Conservation (phyloP, 2,113 vertebrate species). For the Megaleporinus macrocephalus region DNA sequence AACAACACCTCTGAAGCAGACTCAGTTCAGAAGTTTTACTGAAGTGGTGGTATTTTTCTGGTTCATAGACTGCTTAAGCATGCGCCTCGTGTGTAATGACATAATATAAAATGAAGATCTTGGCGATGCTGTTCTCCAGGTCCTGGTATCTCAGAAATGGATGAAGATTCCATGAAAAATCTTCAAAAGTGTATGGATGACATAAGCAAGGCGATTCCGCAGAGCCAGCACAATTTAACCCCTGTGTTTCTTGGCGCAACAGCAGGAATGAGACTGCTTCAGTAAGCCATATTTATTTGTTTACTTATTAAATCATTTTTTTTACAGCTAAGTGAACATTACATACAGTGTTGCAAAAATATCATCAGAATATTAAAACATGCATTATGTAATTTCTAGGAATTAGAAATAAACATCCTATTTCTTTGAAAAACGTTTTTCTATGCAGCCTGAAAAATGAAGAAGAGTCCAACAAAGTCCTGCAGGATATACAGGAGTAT, state of each 20-base stretch:
- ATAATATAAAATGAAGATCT: constrained; percentile 1
- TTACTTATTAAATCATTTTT: background rate
- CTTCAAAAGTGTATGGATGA: constrained; percentile 80
- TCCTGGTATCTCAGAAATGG: constrained; percentile 86
- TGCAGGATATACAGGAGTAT: constrained; percentile 81
- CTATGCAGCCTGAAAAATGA: constrained; percentile 79
- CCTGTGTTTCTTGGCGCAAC: constrained; percentile 90
- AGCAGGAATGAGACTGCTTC: constrained; percentile 93
- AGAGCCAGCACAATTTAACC: constrained; percentile 77
- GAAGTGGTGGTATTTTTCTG: background rate
- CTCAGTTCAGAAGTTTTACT: no score
- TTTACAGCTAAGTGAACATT: background rate
- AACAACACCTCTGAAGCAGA: no score
- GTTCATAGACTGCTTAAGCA: background rate
- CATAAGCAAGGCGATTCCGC: constrained; percentile 77
- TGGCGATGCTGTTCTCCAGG: constrained; percentile 71
- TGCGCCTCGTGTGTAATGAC: background rate
- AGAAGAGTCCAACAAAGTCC: constrained; percentile 78
- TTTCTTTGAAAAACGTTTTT: background rate
- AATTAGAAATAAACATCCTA: no score
- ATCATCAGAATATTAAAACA: no score
- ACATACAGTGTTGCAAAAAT: no score
- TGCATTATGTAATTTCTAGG: no score
- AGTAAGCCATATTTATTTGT: constrained; percentile 72
- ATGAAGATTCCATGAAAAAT: constrained; percentile 70